A percentile compares a stretch with the other conserved stretches of the same genome.
Conservation (phyloP, 2,888 invertebrate species). For the Hanleya hanleyi region DNA sequence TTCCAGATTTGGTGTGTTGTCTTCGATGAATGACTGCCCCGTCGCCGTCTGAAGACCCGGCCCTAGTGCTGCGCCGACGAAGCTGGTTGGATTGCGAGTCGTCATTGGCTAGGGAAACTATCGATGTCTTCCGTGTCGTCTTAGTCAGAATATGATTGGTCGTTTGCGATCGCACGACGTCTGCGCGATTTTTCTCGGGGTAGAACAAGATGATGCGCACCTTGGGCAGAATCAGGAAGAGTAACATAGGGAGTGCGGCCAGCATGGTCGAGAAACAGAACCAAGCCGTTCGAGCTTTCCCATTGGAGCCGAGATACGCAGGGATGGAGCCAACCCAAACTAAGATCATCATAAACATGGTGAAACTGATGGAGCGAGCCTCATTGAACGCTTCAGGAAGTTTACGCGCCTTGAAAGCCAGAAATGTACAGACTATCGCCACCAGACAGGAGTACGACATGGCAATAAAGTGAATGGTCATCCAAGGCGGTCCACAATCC, state of each 20-base stretch:
- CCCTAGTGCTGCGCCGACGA: not conserved
- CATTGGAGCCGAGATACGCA: slow-evolving; percentile 1
- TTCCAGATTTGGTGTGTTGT: not conserved
- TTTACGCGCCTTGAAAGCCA: slow-evolving; percentile 19
- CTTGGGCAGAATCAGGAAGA: slow-evolving; percentile 10
- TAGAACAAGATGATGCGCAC: slow-evolving; percentile 15
- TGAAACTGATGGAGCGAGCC: slow-evolving; percentile 6
- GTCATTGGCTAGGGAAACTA: not conserved
- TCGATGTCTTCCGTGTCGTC: not conserved
- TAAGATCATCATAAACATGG: slow-evolving; percentile 7
- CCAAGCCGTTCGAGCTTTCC: slow-evolving; percentile 5
- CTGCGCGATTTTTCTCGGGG: slow-evolving; percentile 11
- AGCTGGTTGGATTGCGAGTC: not conserved
- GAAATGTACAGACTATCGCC: slow-evolving; percentile 4
- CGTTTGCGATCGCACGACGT: slow-evolving; percentile 9
- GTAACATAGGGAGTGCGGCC: slow-evolving; percentile 1
- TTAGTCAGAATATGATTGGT: not conserved
- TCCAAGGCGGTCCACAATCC: not conserved
- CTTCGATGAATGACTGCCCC: not conserved
- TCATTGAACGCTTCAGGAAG: slow-evolving; percentile 18
- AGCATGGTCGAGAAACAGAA: slow-evolving; percentile 4
- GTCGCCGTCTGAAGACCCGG: not conserved
- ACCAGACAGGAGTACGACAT: slow-evolving; percentile 11
- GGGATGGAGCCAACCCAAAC: slow-evolving; percentile 14
- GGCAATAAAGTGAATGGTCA: slow-evolving; percentile 2